These are phyloP conservation scores for Bambusicola thoracicus DNA, from an alignment of 2,113 vertebrate genomes.

Conservation along the genomic window DNA sequence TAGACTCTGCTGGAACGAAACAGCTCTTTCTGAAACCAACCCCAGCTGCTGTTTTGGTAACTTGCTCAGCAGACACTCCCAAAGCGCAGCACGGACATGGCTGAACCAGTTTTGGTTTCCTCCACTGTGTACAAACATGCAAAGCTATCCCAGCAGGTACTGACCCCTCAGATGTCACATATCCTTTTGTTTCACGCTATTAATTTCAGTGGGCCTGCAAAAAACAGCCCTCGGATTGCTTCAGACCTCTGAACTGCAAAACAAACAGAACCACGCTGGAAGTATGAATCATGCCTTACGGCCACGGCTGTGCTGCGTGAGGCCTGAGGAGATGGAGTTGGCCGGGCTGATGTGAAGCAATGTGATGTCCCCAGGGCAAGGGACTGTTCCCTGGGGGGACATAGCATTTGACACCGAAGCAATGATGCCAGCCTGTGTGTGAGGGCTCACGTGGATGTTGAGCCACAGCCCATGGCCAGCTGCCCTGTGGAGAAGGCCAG, in stretches of 20 bases:
- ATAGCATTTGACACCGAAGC: neutral
- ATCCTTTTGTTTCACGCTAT: neutral
- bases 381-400: neutral
- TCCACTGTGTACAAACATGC: neutral
- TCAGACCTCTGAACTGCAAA: neutral
- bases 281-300: neutral
- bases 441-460: accelerated
- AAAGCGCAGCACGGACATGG: neutral
- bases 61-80: neutral
- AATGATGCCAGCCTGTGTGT: accelerated
- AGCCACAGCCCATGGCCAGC: neutral
- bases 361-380: accelerated
- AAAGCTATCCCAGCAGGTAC: neutral
- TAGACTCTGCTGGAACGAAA: neutral
- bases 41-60: neutral
- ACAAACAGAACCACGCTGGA: neutral
- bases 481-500: neutral
- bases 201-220: neutral
- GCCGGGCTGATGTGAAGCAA: neutral
- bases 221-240: neutral
- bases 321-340: neutral
- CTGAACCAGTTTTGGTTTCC: neutral
- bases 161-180: neutral
- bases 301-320: accelerated
- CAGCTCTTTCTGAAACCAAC: neutral